Evolutionary conservation across 2,113 vertebrate species (phyloP), one percentile per base, ranked within the genome.

Genomic region (Saimiri boliviensis): DNA sequence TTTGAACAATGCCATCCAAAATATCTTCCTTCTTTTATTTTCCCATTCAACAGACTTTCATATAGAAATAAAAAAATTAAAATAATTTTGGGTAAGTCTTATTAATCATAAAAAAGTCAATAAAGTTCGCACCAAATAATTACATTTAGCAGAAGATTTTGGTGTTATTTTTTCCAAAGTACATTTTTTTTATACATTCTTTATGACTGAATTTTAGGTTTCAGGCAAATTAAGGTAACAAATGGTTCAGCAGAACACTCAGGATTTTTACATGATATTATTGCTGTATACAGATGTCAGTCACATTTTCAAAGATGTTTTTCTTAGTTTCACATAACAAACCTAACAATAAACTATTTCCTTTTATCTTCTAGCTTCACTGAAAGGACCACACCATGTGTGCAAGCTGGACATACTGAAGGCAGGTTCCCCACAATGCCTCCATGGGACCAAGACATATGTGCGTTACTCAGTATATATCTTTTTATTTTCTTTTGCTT

Each of bases 261-360:
- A 74, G n/a, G 2, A 94, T 82, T 88, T 94, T 77, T 85, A 40
- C 16, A 86, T 35, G 2, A 2, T 63, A 73, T 87, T 76, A 76
- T 12, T 66, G 92, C 81, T 79, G 30, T 73, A 81, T 47, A 56
- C 23, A 71, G 40, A 54, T 54, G 25, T 49, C 9, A 45, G 16
- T 92, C 10, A n/a, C 40, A 14, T 56, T 92, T 88, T 68, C 60
- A 63, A 58, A 40, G 37, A 77, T 79, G 76, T 91, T 74, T 82
- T 74, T 79, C 30, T 86, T 56, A 37, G 30, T 88, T 94, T 89
- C 35, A 68, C 58, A 54, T 63, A 88, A 80, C 40, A 91, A 95
- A 85, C 76, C 4, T 68, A 93, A 89, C 4, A 92, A 74, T 60
- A 95, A 68, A 77, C 45, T 49, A 54, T 88, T 70, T 90, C 13